A percentile compares a stretch with the other conserved stretches of the same genome.
These are phyloP conservation scores for Tenthredo amoena DNA, from an alignment of 2,888 invertebrate species.

Conservation along the genomic window DNA sequence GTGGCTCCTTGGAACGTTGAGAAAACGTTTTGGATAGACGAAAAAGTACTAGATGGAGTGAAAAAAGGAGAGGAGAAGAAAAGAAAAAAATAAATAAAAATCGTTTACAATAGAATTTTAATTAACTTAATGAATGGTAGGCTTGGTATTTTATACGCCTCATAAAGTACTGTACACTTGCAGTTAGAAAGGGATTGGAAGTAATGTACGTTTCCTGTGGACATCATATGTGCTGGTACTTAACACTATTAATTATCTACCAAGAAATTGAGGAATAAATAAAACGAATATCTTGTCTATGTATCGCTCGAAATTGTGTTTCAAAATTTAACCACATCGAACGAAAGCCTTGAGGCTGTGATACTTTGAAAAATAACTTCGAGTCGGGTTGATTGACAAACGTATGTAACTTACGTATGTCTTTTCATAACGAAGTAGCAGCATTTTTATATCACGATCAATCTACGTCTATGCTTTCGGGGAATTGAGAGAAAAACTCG, in stretches of 20 bases:
- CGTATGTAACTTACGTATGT: background rate
- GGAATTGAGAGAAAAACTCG: background rate
- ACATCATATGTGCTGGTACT: background rate
- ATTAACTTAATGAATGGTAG: conserved; percentile 21
- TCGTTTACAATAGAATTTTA: conserved; percentile 12
- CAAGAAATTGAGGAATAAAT: background rate
- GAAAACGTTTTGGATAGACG: background rate
- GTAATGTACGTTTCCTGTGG: conserved; percentile 18
- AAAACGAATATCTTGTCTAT: background rate
- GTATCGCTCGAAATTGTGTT: background rate
- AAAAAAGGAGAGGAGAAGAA: background rate
- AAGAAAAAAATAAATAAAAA: background rate
- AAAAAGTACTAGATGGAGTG: background rate
- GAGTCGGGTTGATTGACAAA: background rate
- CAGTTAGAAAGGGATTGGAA: conserved; percentile 21
- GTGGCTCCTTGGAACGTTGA: background rate
- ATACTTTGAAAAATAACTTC: background rate
- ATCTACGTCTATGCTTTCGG: conserved; percentile 5
- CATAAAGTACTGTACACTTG: conserved; percentile 30
- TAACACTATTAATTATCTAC: background rate
- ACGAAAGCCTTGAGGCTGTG: background rate
- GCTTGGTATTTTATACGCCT: conserved; percentile 26
- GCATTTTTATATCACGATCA: conserved; percentile 7
- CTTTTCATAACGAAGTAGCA: background rate
- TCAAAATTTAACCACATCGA: background rate